A percentile compares a stretch with the other conserved stretches of the same genome.
Evolutionary conservation across 2,797 vertebrate genomes (phyloP).

Genomic region (Pogonophryne albipinna): DNA sequence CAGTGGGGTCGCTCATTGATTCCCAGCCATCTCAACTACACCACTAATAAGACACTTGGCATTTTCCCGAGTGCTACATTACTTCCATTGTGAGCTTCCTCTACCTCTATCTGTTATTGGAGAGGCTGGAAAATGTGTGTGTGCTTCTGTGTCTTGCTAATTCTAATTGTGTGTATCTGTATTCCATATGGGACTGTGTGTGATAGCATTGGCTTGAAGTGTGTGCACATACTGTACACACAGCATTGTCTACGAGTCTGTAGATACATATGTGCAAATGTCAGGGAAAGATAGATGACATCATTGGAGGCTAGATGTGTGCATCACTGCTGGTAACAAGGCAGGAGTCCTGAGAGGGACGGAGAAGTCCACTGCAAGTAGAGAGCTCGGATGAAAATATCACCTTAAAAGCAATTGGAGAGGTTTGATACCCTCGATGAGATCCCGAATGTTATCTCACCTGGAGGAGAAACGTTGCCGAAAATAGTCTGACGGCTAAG

Average conservation of each 20-base stretch:
- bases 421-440: constrained; percentile 42
- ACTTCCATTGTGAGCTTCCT: constrained; percentile 71
- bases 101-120: constrained; percentile 52
- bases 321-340: constrained; percentile 20
- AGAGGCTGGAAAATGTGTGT: constrained; percentile 29
- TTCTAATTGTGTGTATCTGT: constrained; percentile 7
- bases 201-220: constrained; percentile 22
- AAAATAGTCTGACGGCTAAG: constrained; percentile 60
- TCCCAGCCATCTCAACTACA: constrained; percentile 74
- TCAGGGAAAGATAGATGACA: constrained; percentile 50
- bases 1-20: constrained; percentile 79
- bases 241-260: constrained; percentile 37
- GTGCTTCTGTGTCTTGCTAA: constrained; percentile 31
- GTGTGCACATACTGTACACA: constrained; percentile 15
- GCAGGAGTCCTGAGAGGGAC: constrained; percentile 17
- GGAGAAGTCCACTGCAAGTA: constrained; percentile 20
- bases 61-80: constrained; percentile 80
- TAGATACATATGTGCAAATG: constrained; percentile 48
- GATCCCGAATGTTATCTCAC: constrained; percentile 53
- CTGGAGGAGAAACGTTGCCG: constrained; percentile 47
- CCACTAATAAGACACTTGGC: constrained; percentile 85
- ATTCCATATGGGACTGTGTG: constrained; percentile 32
- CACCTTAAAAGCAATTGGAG: constrained; percentile 50
- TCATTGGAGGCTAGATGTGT: constrained; percentile 35
- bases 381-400: constrained; percentile 53